A percentile compares a stretch with the other conserved stretches of the same genome.
Conservation (phyloP, 2,797 vertebrate species). For the Heliangelus exortis region DNA sequence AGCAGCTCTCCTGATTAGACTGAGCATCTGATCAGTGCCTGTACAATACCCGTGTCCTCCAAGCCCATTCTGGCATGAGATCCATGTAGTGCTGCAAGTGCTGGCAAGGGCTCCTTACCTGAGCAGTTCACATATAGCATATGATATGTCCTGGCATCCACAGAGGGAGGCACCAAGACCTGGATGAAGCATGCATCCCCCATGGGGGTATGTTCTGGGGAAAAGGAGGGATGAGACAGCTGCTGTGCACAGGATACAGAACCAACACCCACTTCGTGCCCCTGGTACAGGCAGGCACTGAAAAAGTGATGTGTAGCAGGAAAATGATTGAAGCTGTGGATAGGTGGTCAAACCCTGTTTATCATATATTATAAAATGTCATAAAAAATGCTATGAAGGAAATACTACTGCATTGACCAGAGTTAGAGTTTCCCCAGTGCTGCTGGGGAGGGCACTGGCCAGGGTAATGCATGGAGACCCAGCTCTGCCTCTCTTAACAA, state of each 20-base stretch:
- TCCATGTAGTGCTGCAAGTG: neutral
- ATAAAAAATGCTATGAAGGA: neutral
- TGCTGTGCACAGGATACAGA: neutral
- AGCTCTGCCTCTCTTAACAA: neutral
- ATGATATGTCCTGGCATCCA: neutral
- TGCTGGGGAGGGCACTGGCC: neutral
- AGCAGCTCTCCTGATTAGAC: neutral
- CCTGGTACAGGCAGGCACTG: neutral
- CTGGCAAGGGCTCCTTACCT: neutral
- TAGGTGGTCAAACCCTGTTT: neutral
- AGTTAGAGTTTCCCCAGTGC: neutral
- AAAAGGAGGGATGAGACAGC: neutral
- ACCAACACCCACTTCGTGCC: neutral
- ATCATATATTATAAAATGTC: neutral
- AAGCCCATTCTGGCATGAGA: rapidly evolving
- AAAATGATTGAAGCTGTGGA: rapidly evolving
- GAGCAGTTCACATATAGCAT: neutral
- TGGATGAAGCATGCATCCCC: neutral
- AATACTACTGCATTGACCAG: neutral
- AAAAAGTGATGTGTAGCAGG: neutral
- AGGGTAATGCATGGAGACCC: neutral
- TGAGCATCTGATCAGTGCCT: neutral
- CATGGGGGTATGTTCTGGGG: neutral
- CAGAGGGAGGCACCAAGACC: neutral
- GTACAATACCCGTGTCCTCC: neutral